phyloP scores from a whole-genome alignment of 2,113 vertebrate genomes.

The Prionailurus bengalensis region DNA sequence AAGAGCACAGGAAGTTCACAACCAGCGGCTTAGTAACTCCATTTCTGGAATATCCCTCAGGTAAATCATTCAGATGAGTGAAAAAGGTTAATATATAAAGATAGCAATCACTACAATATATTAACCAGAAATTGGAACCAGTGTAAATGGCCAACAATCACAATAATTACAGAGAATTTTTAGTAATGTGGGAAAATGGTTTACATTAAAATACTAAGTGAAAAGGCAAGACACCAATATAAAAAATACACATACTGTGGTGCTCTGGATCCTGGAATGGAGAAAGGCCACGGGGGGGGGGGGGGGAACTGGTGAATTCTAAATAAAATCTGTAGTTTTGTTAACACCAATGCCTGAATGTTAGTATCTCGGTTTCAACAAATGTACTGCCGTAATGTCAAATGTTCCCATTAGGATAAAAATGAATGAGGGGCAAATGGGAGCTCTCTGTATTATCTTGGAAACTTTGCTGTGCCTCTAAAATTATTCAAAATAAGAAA shows the following conservation, averaged over 20 bases:
- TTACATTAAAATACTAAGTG: neutral
- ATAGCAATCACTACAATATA: neutral
- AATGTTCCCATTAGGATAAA: too few relatives aligned
- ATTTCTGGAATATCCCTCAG: neutral
- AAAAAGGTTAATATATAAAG: neutral
- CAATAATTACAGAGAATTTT: neutral
- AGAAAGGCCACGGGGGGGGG: neutral
- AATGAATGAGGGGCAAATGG: neutral
- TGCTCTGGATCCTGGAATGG: neutral
- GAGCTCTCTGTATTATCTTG: neutral
- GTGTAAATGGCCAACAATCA: neutral
- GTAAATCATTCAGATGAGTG: conserved; percentile 2
- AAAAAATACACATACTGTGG: neutral
- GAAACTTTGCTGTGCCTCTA: neutral
- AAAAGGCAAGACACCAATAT: neutral
- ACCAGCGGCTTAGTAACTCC: too few relatives aligned
- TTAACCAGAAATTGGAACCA: neutral
- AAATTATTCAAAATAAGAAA: neutral
- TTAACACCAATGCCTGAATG: neutral
- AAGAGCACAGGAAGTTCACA: neutral
- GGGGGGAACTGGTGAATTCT: neutral
- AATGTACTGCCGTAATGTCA: neutral
- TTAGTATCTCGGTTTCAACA: neutral
- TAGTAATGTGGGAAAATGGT: neutral
- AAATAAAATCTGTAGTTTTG: neutral